Evolutionary conservation across 2,797 vertebrate species (phyloP), one percentile per base, ranked within the genome.

Genomic region (Tolypeutes matacus): DNA sequence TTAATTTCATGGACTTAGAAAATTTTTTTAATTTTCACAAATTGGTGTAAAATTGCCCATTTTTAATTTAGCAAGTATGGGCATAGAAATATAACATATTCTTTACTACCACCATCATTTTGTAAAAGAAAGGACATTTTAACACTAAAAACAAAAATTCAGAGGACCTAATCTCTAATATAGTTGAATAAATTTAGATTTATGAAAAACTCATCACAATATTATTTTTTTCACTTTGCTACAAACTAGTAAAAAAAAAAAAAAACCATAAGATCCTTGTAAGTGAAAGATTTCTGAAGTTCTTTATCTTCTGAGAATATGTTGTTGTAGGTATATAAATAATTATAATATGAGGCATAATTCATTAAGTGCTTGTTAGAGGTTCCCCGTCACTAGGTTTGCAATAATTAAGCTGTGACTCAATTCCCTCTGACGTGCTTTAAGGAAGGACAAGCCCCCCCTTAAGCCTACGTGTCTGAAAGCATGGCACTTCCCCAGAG

Each of bases 271-370:
- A 85, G 85, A 51, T 67, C n/a, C 65, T 64, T 80, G 14, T 64
- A 80, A 73, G 46, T 73, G 58, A 73, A 89, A 95, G 17, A 65
- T 65, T 78, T 80, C 78, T 89, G 36, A 81, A 89, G 62, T 83
- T 39, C 39, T 39, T 78, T 21, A 53, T 94, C 73, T 69, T 89
- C 81, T 89, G 80, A 89, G 80, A 56, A 89, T 92, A 83, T 88
- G 14, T 58, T 64, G 89, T 86, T 62, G 7, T 76, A 56, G 20
- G 27, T 39, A 56, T n/a, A 87, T 7, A 85, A 89, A 62, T 94
- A 84, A 77, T 87, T 80, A 80, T 67, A 65, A 69, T 53, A 36
- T 36, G 29, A 75, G 20, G 58, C 56, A 73, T 64, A 73, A 76
- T 81, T 82, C 60, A 31, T 36, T 80, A 85, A 92, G 27, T 82